phyloP scores from a whole-genome alignment of 2,888 invertebrate genomes.

The Auanema freiburgensis region DNA sequence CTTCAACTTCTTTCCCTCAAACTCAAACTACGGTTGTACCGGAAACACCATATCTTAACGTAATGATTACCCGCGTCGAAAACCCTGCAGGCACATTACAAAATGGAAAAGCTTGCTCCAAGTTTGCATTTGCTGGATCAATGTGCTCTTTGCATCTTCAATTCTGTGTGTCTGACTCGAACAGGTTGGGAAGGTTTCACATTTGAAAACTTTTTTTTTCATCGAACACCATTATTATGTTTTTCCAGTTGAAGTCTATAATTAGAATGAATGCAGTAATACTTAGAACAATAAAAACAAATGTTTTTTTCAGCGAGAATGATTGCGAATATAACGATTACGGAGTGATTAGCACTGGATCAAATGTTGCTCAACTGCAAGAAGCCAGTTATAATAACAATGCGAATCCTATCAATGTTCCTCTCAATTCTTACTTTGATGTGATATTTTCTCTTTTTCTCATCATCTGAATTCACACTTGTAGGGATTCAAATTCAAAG shows the following conservation, averaged over 20 bases:
- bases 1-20: no score
- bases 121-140: conserved; percentile 23
- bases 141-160: conserved; percentile 5
- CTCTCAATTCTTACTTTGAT: no score
- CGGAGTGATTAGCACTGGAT: no score
- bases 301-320: conserved; percentile 1
- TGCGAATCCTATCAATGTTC: no score
- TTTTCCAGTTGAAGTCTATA: no score
- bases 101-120: conserved; percentile 20
- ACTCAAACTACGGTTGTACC: no score
- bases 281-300: background rate
- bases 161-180: background rate
- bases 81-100: conserved; percentile 26
- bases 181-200: background rate
- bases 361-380: no score
- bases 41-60: background rate
- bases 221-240: no score
- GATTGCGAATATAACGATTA: no score
- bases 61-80: conserved; percentile 17
- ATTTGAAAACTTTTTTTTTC: background rate
- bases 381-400: no score
- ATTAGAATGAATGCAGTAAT: no score
- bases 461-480: background rate
- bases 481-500: conserved; percentile 20
- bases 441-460: no score